These are phyloP conservation scores for Empis stercorea DNA, from an alignment of 2,888 invertebrate species.

Conservation along the genomic window DNA sequence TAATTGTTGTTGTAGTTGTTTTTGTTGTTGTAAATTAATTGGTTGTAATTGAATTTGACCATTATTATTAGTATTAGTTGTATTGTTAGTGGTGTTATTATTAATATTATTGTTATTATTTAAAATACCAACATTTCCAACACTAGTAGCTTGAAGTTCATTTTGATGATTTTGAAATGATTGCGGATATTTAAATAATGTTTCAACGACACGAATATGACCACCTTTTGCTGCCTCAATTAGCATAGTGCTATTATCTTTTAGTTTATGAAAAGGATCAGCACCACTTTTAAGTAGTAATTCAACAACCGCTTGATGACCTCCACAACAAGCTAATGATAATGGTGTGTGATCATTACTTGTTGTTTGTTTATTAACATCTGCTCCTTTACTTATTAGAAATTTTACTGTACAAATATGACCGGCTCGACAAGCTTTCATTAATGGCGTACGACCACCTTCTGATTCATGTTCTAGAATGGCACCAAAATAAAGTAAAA, in stretches of 20 bases:
- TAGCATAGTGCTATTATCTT: constrained; percentile 97
- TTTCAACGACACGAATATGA: constrained; percentile 88
- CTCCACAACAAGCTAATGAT: constrained; percentile 92
- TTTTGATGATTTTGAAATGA: constrained; percentile 49
- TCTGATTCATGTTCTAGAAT: constrained; percentile 93
- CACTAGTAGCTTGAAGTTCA: constrained; percentile 28
- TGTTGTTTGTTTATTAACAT: constrained; percentile 78
- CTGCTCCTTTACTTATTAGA: constrained; percentile 75
- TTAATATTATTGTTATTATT: constrained; percentile 5
- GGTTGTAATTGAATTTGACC: constrained; percentile 26
- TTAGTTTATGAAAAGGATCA: constrained; percentile 91
- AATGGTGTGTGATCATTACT: constrained; percentile 96
- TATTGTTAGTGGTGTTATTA: constrained; percentile 4
- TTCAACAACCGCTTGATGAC: constrained; percentile 88
- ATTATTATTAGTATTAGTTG: constrained; percentile 20
- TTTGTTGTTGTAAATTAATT: constrained; percentile 30
- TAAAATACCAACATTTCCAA: constrained; percentile 11
- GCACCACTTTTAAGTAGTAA: constrained; percentile 81
- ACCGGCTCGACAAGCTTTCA: constrained; percentile 97
- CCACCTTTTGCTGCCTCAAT: constrained; percentile 98
- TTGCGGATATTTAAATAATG: constrained; percentile 88
- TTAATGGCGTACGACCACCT: constrained; percentile 91
- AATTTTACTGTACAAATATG: constrained; percentile 94
- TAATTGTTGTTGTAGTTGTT: constrained; percentile 37
- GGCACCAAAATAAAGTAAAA: constrained; percentile 80